phyloP scores from a whole-genome alignment of 2,113 vertebrate species.

The Gymnobelideus leadbeateri region DNA sequence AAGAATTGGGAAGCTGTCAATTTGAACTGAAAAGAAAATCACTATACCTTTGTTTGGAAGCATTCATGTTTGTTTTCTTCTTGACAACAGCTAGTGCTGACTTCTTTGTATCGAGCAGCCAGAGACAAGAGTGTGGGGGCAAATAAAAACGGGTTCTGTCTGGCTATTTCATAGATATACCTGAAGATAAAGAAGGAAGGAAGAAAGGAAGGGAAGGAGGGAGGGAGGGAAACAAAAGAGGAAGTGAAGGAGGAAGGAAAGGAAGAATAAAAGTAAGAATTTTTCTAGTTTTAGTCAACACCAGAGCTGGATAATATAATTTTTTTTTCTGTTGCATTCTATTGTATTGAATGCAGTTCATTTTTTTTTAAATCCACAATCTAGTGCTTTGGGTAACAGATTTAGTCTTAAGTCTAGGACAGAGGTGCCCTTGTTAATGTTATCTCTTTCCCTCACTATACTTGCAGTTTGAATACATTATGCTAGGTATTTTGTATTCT shows the following conservation, averaged over 20 bases:
- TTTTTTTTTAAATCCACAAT: background rate
- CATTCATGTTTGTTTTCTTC: conserved; percentile 65
- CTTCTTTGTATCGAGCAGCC: conserved; percentile 44
- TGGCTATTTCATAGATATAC: conserved; percentile 76
- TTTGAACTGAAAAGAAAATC: background rate
- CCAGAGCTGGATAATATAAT: background rate
- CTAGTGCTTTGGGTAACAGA: background rate
- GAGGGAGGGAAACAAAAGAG: background rate
- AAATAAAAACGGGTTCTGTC: conserved; percentile 74
- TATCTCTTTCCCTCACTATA: background rate
- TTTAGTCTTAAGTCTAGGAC: background rate
- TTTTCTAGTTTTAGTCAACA: background rate
- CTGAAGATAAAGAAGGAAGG: conserved; percentile 47
- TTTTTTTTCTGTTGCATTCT: background rate
- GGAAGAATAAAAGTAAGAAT: background rate
- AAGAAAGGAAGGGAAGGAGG: background rate
- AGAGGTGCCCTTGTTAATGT: background rate
- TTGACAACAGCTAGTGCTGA: conserved; percentile 71
- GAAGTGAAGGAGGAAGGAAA: background rate
- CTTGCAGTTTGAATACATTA: background rate
- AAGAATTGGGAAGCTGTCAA: background rate
- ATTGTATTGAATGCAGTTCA: background rate
- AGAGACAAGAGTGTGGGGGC: conserved; percentile 50
- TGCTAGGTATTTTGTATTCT: background rate
- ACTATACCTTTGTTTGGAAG: conserved; percentile 64